A percentile compares a stretch with the other conserved stretches of the same genome.
Evolutionary conservation across 1,140 invertebrate species (phyloP).

Genomic region (Drosophila mauritiana): DNA sequence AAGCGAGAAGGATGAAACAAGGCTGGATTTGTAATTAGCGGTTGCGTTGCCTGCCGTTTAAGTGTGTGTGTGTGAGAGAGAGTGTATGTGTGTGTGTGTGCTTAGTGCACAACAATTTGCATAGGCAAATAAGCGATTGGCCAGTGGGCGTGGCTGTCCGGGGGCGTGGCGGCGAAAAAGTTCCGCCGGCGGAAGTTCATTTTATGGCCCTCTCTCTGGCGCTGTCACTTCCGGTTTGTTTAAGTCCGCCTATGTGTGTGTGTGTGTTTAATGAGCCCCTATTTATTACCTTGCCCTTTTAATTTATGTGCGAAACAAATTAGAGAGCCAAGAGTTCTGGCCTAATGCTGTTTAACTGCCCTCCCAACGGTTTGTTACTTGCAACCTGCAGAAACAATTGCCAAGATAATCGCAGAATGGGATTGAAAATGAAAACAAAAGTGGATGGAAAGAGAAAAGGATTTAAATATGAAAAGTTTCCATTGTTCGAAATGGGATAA

Average conservation of each 20-base stretch:
- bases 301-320: slow-evolving; percentile 80
- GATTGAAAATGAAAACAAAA: background rate
- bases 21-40: slow-evolving; percentile 70
- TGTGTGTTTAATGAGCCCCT: slow-evolving; percentile 70
- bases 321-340: slow-evolving; percentile 49
- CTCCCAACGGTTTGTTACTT: slow-evolving; percentile 62
- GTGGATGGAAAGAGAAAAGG: too few species aligned
- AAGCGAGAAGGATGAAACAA: slow-evolving; percentile 7
- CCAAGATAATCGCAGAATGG: background rate
- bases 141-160: background rate
- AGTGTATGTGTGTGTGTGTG: slow-evolving; percentile 10
- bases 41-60: slow-evolving; percentile 24
- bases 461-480: too few species aligned
- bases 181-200: slow-evolving; percentile 55
- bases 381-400: slow-evolving; percentile 28
- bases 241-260: slow-evolving; percentile 2
- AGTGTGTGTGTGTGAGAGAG: slow-evolving; percentile 35
- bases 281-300: slow-evolving; percentile 75
- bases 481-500: too few species aligned
- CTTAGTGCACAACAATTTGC: slow-evolving; percentile 70
- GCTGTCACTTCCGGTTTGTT: slow-evolving; percentile 18
- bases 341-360: slow-evolving; percentile 46
- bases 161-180: slow-evolving; percentile 5
- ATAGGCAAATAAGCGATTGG: slow-evolving; percentile 61
- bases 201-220: slow-evolving; percentile 41